Conservation (phyloP, 2,888 invertebrate genomes). For the Anaspis maculata region DNA sequence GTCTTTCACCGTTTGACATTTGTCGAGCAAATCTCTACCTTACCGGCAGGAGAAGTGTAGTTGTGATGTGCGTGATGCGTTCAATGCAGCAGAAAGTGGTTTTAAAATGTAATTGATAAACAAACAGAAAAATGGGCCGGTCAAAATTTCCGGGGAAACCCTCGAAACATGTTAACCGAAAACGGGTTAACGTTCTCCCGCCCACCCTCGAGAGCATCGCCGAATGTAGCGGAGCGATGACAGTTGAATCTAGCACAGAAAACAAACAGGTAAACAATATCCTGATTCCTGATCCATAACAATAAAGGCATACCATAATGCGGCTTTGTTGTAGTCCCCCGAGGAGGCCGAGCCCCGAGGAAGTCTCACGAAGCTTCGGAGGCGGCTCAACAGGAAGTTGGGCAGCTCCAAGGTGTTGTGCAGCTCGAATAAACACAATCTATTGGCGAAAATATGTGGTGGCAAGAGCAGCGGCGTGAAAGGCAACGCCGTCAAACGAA, state of each 20-base stretch:
- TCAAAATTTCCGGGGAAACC: constrained; percentile 84
- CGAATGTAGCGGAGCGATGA: constrained; percentile 32
- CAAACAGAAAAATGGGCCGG: constrained; percentile 54
- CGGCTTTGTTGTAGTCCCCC: constrained; percentile 20
- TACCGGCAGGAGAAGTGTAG: constrained; percentile 14
- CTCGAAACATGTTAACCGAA: constrained; percentile 78
- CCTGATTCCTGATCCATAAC: too few relatives aligned
- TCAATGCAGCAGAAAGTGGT: constrained; percentile 24
- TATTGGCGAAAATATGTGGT: constrained; percentile 29
- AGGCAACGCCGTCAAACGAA: background rate
- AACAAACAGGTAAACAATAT: constrained; percentile 42
- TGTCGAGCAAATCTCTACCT: too few relatives aligned
- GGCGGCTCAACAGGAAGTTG: constrained; percentile 29
- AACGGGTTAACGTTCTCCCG: constrained; percentile 73
- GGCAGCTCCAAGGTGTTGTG: constrained; percentile 23
- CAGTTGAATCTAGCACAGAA: constrained; percentile 35
- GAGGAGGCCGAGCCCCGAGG: constrained; percentile 20
- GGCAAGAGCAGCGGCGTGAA: constrained; percentile 15
- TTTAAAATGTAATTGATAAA: constrained; percentile 31
- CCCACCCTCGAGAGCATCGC: constrained; percentile 33
- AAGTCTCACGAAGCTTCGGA: too few relatives aligned
- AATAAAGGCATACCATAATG: constrained; percentile 10
- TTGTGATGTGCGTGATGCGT: constrained; percentile 30
- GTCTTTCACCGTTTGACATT: too few relatives aligned
- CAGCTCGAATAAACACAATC: constrained; percentile 27